A percentile compares a stretch with the other conserved stretches of the same genome.
These are phyloP conservation scores for Globodera ellingtonae DNA, from an alignment of 1,140 invertebrate genomes.

Conservation along the genomic window DNA sequence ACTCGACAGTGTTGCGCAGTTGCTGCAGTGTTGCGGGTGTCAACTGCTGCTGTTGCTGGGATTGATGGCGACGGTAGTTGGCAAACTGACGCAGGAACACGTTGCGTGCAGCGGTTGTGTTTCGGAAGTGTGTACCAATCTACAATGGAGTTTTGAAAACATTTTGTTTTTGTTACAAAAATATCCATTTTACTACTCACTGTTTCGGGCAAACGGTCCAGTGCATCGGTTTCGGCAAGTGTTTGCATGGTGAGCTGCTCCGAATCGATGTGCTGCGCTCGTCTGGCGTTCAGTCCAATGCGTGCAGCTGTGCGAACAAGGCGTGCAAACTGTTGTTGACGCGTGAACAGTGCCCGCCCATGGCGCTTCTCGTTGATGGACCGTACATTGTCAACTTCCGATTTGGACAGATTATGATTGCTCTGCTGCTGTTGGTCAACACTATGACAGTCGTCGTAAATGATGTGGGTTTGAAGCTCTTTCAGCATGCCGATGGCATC, in stretches of 20 bases:
- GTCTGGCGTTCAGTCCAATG: conserved; percentile 36
- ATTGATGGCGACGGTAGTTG: conserved; percentile 17
- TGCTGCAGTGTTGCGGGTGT: conserved; percentile 35
- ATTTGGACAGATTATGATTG: too few relatives aligned
- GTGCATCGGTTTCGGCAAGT: conserved; percentile 23
- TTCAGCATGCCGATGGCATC: conserved; percentile 23
- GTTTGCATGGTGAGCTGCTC: conserved; percentile 31
- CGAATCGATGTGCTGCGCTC: conserved; percentile 38
- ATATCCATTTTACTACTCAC: neutral
- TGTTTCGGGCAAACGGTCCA: neutral
- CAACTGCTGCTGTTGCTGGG: conserved; percentile 38
- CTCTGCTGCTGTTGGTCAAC: conserved; percentile 15
- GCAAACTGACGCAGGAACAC: conserved; percentile 42
- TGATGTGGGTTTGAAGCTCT: conserved; percentile 33
- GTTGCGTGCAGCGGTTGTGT: conserved; percentile 42
- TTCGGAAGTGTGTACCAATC: conserved; percentile 36
- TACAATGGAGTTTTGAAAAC: neutral
- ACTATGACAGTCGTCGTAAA: conserved; percentile 41
- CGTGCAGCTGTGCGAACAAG: conserved; percentile 25
- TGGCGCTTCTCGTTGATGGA: conserved; percentile 50
- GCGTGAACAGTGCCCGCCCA: conserved; percentile 47
- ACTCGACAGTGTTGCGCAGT: conserved; percentile 48
- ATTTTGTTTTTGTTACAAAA: neutral
- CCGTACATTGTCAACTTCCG: neutral
- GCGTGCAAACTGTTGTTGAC: conserved; percentile 42